Conservation (phyloP, 2,797 vertebrate genomes). For the Girardinus metallicus region DNA sequence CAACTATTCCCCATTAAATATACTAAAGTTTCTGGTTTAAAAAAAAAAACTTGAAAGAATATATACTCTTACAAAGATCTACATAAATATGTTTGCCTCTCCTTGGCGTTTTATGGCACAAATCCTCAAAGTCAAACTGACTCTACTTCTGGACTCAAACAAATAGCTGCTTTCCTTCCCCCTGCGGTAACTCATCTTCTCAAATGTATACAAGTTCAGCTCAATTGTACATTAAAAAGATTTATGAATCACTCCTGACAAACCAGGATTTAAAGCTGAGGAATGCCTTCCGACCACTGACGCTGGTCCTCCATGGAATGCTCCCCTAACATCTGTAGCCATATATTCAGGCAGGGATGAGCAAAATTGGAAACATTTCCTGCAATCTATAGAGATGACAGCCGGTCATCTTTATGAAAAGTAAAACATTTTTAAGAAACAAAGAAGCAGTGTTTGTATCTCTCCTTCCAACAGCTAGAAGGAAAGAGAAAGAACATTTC, state of each 20-base stretch:
- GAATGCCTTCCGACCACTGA: slow-evolving; percentile 60
- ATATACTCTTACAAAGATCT: not conserved
- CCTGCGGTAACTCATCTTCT: slow-evolving; percentile 41
- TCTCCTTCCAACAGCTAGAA: slow-evolving; percentile 49
- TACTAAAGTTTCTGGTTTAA: not conserved
- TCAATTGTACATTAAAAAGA: slow-evolving; percentile 60
- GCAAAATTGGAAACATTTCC: slow-evolving; percentile 75
- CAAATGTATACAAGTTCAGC: slow-evolving; percentile 54
- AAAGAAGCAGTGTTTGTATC: slow-evolving; percentile 37
- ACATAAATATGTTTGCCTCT: slow-evolving; percentile 8
- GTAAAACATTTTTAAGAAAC: slow-evolving; percentile 36
- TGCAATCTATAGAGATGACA: slow-evolving; percentile 59
- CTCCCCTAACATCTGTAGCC: slow-evolving; percentile 70
- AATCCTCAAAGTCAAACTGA: slow-evolving; percentile 29
- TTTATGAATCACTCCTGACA: slow-evolving; percentile 52
- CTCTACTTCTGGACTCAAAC: slow-evolving; percentile 15
- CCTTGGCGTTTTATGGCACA: slow-evolving; percentile 44
- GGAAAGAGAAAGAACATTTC: slow-evolving; percentile 35
- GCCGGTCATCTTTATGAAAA: slow-evolving; percentile 61
- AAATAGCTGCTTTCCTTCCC: slow-evolving; percentile 37
- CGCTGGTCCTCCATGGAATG: slow-evolving; percentile 71
- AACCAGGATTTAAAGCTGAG: slow-evolving; percentile 65
- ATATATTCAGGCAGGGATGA: slow-evolving; percentile 53
- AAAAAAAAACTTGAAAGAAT: not conserved
- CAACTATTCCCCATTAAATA: not conserved